Base-by-base conservation (phyloP, 2,888 invertebrate species). In the Leucophenga montana region DNA sequence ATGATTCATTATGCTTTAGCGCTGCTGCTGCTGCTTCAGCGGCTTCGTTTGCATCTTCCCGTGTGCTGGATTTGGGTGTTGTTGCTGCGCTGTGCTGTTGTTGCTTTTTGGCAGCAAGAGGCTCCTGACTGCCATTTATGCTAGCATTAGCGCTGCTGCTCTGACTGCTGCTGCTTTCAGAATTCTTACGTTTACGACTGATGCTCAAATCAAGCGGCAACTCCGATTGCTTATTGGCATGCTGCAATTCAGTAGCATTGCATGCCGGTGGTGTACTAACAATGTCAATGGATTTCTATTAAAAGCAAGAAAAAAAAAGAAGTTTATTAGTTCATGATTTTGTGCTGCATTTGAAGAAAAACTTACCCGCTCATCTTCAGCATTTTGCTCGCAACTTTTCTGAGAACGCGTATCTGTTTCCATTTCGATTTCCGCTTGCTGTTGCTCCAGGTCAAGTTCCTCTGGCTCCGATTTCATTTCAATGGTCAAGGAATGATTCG, bases 121-220 rank as follows among this genome's bases (percentile, higher is more conserved):
- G 1, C 8, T n/a, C 50, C 6, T 18, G 50, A 8, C 18, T 50
- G 4, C 6, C 18, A 50, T 50, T 50, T n/a, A 50, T 13, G 4
- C 18, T 50, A 16, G 50, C 50, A 50, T n/a, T 50, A 13, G 22
- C 46, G n/a, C 27, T 27, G 62, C 31, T 68, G 57, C 61, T 59
- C 33, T 16, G 54, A n/a, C n/a, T n/a, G 22, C 56, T 48, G 56
- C 8, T 64, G 67, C 74, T 72, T 13, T 74, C 77, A 0, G 77
- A 74, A 31, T 89, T 89, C 61, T 85, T 86, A 71, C 91, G 89
- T 85, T 92, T 92, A 72, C 90, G 89, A 33, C 91, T 89, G 22
- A 94, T 90, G 65, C 94, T 93, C 74, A 95, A 89, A 88, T 95
- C 95, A 57, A 95, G 88, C 0, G 95, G 95, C 84, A 93, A 92